Evolutionary conservation across 2,113 vertebrate genomes (phyloP).

Genomic region (Tapirus terrestris): DNA sequence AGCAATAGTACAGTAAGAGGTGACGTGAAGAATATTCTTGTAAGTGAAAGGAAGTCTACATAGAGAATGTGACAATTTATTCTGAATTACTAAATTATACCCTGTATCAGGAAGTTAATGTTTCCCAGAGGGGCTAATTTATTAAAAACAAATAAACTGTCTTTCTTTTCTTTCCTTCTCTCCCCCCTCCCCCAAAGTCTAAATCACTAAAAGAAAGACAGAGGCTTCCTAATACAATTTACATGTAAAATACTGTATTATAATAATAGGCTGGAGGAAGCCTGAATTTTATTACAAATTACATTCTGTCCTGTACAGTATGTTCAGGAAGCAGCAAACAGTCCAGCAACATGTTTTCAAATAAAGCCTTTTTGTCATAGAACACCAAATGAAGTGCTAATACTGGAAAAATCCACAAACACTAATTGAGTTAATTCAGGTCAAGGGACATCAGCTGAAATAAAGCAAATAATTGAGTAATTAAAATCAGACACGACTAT

Average conservation of each 20-base stretch:
- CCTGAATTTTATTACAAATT: conserved; percentile 76
- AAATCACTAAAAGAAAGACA: conserved; percentile 81
- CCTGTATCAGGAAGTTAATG: conserved; percentile 53
- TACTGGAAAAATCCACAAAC: conserved; percentile 39
- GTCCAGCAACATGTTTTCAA: conserved; percentile 67
- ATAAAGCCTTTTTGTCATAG: conserved; percentile 54
- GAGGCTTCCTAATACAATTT: conserved; percentile 76
- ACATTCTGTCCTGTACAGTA: conserved; percentile 36
- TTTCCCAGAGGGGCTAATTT: conserved; percentile 68
- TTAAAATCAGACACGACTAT: conserved; percentile 1
- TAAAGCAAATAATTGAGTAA: conserved; percentile 50
- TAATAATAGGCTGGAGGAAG: conserved; percentile 68
- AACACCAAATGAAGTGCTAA: neutral
- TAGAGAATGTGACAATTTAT: conserved; percentile 36
- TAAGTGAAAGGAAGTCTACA: conserved; percentile 47
- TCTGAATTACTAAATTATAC: conserved; percentile 70
- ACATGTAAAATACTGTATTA: conserved; percentile 75
- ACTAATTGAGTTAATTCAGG: conserved; percentile 44
- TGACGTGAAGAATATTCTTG: neutral
- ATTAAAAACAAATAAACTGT: conserved; percentile 70
- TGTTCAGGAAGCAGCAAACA: conserved; percentile 65
- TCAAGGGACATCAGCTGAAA: neutral
- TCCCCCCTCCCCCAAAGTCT: conserved; percentile 42
- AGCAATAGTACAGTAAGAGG: neutral
- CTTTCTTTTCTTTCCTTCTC: neutral